Base-by-base conservation (phyloP, 2,797 vertebrate species). In the Melanotaenia nigrans region DNA sequence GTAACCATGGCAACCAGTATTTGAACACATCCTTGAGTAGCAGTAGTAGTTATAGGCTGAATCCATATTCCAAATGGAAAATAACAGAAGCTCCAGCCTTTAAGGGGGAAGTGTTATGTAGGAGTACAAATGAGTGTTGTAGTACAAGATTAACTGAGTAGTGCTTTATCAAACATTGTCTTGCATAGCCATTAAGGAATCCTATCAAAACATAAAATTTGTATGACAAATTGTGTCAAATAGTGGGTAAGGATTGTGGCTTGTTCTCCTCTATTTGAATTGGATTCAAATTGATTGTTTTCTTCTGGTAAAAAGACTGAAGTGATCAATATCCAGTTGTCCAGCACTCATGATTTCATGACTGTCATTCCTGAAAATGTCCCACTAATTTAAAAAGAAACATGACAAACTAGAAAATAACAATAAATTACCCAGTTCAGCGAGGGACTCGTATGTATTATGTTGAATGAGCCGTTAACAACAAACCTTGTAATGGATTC, bases 1-100 rank as follows among this genome's bases (percentile, higher is more conserved):
- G 82, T 85, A 85, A 79, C 88, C 78, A 79, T 85, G 71, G 72
- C 75, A 82, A 88, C 81, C 20, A 49, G 56, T 61, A 53, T 75
- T 76, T 72, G 59, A 83, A 71, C 28, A 65, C 68, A 67, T 78
- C 79, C 61, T 75, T 51, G 18, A 74, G 51, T 67, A 68, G 55
- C 30, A 33, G 40, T 28, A 6, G 40, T n/a, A 32, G 62, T 51
- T 74, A 35, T 45, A 69, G 30, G 47, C 24, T 75, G 33, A 65
- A 56, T 78, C 56, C 49, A 45, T 64, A 38, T 61, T 75, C 24
- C 62, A 56, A 63, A 65, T 38, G 10, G 28, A 78, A 84, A 75
- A 68, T 10, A 54, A 28, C 12, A 75, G 77, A 80, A 69, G 45
- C 36, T 33, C 0, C 33, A n/a, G 35, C 53, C 12, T 76, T 54